A percentile compares a stretch with the other conserved stretches of the same genome.
These are phyloP conservation scores for Acanthopleura granulata DNA, from an alignment of 2,888 invertebrate genomes.

Conservation along the genomic window DNA sequence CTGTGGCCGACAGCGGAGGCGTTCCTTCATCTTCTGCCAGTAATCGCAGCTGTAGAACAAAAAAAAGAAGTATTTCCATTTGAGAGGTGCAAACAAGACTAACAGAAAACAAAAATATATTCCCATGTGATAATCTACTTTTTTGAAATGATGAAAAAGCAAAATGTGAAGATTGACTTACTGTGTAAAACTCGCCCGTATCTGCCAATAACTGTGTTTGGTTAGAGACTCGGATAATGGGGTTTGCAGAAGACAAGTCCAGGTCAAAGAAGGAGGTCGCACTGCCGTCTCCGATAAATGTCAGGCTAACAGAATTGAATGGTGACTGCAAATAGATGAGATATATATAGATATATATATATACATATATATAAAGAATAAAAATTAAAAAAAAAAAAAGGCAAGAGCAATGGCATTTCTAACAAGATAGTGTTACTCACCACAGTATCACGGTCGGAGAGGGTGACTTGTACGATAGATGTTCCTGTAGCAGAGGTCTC, in stretches of 20 bases:
- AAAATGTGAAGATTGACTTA: conserved; percentile 1
- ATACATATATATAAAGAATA: too few species aligned
- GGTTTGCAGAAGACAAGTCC: neutral
- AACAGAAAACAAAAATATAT: too few species aligned
- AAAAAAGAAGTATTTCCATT: neutral
- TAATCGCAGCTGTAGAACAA: conserved; percentile 31
- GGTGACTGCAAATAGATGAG: conserved; percentile 25
- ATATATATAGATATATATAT: too few species aligned
- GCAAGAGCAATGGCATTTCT: neutral
- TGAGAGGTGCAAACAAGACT: too few species aligned
- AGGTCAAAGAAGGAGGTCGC: conserved; percentile 24
- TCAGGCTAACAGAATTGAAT: conserved; percentile 44
- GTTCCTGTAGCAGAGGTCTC: conserved; percentile 31
- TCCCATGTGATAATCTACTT: too few species aligned
- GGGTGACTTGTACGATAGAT: conserved; percentile 31
- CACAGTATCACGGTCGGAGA: conserved; percentile 34
- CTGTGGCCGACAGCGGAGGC: conserved; percentile 37
- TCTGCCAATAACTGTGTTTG: conserved; percentile 81
- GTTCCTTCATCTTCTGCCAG: conserved; percentile 42
- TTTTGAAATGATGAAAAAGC: too few species aligned
- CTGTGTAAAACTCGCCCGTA: conserved; percentile 14
- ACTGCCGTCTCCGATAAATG: conserved; percentile 43
- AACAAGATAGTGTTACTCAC: conserved; percentile 23
- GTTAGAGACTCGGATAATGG: conserved; percentile 62
- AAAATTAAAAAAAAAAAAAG: too few species aligned